A percentile compares a stretch with the other conserved stretches of the same genome.
These are phyloP conservation scores for Parauchenoglanis punctatus DNA, from an alignment of 2,797 vertebrate genomes.

Conservation along the genomic window DNA sequence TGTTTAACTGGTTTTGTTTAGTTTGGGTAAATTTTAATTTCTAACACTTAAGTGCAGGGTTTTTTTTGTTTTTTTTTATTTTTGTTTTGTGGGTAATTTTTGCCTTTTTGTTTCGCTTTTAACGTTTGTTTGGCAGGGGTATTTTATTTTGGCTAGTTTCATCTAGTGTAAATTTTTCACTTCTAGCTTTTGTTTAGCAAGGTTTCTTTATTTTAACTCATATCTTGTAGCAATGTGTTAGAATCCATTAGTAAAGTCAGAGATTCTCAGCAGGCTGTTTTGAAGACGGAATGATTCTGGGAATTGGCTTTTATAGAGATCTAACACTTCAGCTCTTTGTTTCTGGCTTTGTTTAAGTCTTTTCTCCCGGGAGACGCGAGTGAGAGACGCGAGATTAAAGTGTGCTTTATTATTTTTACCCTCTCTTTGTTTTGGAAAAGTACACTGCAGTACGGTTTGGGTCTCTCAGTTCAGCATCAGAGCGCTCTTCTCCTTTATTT, in stretches of 20 bases:
- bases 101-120: not conserved
- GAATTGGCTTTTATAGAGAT: not conserved
- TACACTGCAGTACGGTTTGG: not conserved
- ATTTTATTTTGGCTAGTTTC: not conserved
- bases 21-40: not conserved
- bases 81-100: not conserved
- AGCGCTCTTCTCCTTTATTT: not conserved
- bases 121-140: not conserved
- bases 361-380: not conserved
- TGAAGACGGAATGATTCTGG: not conserved
- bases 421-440: not conserved
- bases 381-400: constrained; percentile 6
- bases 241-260: not conserved
- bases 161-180: not conserved
- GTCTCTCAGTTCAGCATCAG: too few species aligned
- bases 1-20: not conserved
- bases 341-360: not conserved
- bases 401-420: not conserved
- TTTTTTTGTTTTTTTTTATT: not conserved
- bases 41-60: not conserved
- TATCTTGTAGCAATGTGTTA: not conserved
- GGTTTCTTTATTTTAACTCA: not conserved
- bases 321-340: constrained; percentile 3
- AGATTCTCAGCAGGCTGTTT: not conserved
- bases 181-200: not conserved